Conservation (phyloP, 1,140 invertebrate species). For the Andricus grossulariae region DNA sequence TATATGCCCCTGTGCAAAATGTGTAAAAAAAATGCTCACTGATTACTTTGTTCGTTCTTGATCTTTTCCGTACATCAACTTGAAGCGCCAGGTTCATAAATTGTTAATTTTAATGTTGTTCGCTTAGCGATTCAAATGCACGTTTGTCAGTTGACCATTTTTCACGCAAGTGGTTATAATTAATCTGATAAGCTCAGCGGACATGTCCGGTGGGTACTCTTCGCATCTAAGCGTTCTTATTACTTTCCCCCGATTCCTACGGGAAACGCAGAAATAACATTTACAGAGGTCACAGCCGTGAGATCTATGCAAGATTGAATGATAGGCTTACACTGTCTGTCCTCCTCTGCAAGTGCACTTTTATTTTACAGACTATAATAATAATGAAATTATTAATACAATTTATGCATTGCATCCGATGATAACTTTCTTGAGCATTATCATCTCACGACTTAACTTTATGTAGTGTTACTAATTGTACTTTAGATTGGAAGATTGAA, state of each 20-base stretch:
- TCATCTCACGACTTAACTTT: background rate
- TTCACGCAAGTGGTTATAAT: constrained; percentile 44
- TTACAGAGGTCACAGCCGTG: constrained; percentile 68
- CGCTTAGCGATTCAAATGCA: constrained; percentile 27
- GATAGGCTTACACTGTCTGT: constrained; percentile 62
- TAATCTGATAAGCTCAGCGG: constrained; percentile 56
- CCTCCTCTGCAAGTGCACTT: constrained; percentile 39
- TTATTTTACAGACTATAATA: background rate
- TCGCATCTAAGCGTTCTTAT: constrained; percentile 54
- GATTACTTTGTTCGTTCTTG: background rate
- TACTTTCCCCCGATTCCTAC: constrained; percentile 61
- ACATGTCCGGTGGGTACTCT: constrained; percentile 50
- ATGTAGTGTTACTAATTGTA: background rate
- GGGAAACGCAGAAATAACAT: constrained; percentile 57
- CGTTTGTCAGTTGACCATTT: constrained; percentile 38
- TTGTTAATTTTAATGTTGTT: constrained; percentile 47
- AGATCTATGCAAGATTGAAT: constrained; percentile 70
- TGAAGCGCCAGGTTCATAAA: background rate
- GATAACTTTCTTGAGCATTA: background rate
- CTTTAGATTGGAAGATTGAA: background rate
- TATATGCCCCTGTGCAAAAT: constrained; percentile 7
- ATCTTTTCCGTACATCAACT: background rate
- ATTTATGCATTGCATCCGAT: background rate
- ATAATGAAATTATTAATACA: background rate
- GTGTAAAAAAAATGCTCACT: background rate